These are phyloP conservation scores for Aptenodytes patagonicus DNA, from an alignment of 2,113 vertebrate species.

Conservation along the genomic window DNA sequence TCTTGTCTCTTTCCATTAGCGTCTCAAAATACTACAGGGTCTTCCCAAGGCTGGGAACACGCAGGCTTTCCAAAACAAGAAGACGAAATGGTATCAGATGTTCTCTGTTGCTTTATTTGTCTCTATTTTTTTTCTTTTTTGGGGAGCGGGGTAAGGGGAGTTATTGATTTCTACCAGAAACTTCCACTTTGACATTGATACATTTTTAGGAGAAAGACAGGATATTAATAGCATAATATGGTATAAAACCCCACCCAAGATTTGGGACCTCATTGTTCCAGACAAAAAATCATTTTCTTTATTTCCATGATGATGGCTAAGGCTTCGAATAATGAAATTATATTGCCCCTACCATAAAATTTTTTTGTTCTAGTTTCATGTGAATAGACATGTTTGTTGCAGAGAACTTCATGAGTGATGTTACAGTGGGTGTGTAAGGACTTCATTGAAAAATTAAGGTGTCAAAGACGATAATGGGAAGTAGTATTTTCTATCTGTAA, in stretches of 20 bases:
- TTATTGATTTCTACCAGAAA: not conserved
- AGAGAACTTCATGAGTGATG: not conserved
- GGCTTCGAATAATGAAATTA: not conserved
- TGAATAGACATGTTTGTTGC: not conserved
- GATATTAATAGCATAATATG: not conserved
- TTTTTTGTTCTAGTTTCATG: not conserved
- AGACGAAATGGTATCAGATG: not conserved
- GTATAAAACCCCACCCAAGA: not conserved
- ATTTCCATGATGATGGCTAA: not conserved
- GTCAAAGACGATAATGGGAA: not conserved
- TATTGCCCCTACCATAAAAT: not conserved
- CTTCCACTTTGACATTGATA: not conserved
- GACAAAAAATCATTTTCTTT: not conserved
- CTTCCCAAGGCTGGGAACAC: not conserved
- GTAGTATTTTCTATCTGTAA: not conserved
- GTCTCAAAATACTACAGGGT: not conserved
- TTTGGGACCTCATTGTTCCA: not conserved
- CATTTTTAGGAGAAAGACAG: not conserved
- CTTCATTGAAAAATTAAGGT: not conserved
- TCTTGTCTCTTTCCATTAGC: not conserved
- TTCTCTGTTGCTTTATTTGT: not conserved
- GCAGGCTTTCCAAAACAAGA: not conserved
- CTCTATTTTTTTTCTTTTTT: not conserved
- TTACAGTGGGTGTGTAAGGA: not conserved
- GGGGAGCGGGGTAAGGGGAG: rapidly evolving